Conservation (phyloP, 2,888 invertebrate genomes). For the Xanthorhoe spadicearia region DNA sequence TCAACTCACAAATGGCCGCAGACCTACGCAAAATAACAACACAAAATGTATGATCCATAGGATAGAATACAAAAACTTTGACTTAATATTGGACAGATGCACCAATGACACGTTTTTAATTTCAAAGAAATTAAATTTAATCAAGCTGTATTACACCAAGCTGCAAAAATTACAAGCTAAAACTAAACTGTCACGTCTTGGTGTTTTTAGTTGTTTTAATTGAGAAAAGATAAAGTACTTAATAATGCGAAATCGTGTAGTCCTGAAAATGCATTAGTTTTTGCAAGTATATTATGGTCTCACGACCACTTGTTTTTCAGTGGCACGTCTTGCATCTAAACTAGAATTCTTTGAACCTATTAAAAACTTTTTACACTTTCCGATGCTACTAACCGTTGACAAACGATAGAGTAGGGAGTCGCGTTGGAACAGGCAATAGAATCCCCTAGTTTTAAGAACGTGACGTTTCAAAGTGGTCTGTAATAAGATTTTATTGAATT, state of each 20-base stretch:
- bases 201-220: slow-evolving; percentile 1
- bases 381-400: background rate
- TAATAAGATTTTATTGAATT: background rate
- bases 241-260: slow-evolving; percentile 2
- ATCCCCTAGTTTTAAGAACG: too few species aligned
- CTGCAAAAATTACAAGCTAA: background rate
- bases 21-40: too few species aligned
- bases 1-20: too few species aligned
- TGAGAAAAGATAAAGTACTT: slow-evolving; percentile 1
- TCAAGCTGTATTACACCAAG: background rate
- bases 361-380: slow-evolving; percentile 1
- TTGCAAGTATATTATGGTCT: slow-evolving; percentile 13
- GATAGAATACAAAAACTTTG: too few species aligned
- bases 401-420: background rate
- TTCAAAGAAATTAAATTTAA: too few species aligned
- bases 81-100: too few species aligned
- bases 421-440: too few species aligned
- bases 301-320: slow-evolving; percentile 19
- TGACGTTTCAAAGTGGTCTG: too few species aligned
- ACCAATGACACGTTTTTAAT: too few species aligned
- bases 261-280: slow-evolving; percentile 15
- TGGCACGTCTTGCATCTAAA: slow-evolving; percentile 20
- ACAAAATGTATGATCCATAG: too few species aligned
- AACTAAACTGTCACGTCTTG: background rate
- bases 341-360: slow-evolving; percentile 22